A percentile compares a stretch with the other conserved stretches of the same genome.
Conservation (phyloP, 2,113 vertebrate species). For the Chinchilla lanigera region DNA sequence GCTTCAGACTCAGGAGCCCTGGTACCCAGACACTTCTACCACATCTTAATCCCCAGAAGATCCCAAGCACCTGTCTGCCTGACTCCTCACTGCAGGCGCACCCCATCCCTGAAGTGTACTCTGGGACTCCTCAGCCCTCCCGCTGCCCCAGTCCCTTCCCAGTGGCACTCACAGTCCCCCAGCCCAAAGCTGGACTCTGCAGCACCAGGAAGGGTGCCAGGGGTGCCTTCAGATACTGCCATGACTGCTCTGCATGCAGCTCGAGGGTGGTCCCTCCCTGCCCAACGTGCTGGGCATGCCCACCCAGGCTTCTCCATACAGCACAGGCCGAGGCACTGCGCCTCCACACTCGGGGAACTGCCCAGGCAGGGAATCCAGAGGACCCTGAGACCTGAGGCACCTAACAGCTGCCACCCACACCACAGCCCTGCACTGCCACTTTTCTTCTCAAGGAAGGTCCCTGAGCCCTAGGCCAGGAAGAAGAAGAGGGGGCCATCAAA, state of each 20-base stretch:
- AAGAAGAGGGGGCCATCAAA: conserved; percentile 59
- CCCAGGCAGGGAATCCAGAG: background rate
- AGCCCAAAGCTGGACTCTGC: background rate
- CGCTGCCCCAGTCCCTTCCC: background rate
- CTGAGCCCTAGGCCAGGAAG: conserved; percentile 33
- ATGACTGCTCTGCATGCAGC: background rate
- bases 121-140: background rate
- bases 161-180: background rate
- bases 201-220: background rate
- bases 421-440: background rate
- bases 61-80: background rate
- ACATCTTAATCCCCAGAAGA: background rate
- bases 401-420: background rate
- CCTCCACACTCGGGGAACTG: background rate
- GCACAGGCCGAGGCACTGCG: background rate
- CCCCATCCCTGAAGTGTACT: background rate
- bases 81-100: background rate
- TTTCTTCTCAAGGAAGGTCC: conserved; percentile 26
- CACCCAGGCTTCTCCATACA: background rate
- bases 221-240: background rate
- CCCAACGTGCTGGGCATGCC: background rate
- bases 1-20: background rate
- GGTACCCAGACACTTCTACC: background rate
- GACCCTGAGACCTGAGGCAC: background rate
- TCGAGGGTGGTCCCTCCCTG: background rate